Evolutionary conservation across 2,888 invertebrate genomes (phyloP), one percentile per base, ranked within the genome.

Genomic region (Apantesis nais): DNA sequence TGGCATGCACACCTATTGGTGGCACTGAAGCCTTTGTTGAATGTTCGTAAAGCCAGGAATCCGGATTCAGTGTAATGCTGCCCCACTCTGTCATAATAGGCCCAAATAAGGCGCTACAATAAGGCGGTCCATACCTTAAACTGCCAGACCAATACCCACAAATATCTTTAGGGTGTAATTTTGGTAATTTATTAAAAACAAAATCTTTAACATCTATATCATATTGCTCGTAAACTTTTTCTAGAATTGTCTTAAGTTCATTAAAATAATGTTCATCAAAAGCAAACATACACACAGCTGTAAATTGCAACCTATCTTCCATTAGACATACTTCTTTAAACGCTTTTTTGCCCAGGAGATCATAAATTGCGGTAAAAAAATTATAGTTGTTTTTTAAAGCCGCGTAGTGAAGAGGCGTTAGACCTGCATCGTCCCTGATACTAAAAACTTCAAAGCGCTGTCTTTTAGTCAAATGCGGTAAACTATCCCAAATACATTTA

Each of bases 121-220:
- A 58, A 29, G 55, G 29, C 14, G 29, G 29, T 14, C 25, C 58
- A 25, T 14, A 16, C 0, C 14, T 5, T 29, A 29, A 29, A 14
- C 1, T 4, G 7, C 58, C 14, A 29, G 14, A 58, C 29, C 29
- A 58, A 29, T 14, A 16, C 29, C 14, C 1, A 7, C 29, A 58
- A 64, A 44, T 64, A 44, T 64, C 41, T 41, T 64, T 64, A 2
- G 64, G 64, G 19, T 64, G 22, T 44, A 64, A 44, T 44, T 64
- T 48, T 22, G 64, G 44, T 31, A 64, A 44, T 31, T 48, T 41
- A 29, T 64, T 64, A 31, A 64, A 44, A n/a, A 44, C 9, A 19
- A 64, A 64, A 11, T 64, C 48, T 19, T 64, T 25, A 22, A 64
- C 29, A 44, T 64, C 31, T 64, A 44, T 31, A 31, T 64, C n/a